Base-by-base conservation (phyloP, 2,113 vertebrate species). In the Cranoglanis bouderius region DNA sequence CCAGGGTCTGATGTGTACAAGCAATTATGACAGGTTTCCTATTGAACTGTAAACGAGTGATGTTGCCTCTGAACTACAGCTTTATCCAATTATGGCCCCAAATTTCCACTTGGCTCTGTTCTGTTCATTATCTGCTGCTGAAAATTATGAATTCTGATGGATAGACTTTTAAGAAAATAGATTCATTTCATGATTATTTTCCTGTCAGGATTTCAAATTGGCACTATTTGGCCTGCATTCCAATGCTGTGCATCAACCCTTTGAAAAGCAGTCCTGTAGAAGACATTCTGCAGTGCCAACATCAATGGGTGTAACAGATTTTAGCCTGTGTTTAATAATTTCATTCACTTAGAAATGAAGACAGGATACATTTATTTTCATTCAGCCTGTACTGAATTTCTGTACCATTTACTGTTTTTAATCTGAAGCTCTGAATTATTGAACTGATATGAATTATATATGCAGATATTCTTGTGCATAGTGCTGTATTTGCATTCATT, bases 1-100 rank as follows among this genome's bases (percentile, higher is more conserved):
- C 91, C 91, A 93, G 93, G 92, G 65, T 96, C 95, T 94, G 94
- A 95, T 96, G 94, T 94, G 92, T 94, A 94, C 95, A 95, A 95
- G 96, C 95, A 95, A 94, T 94, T 96, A 96, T 96, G 96, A 96
- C 95, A 96, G 96, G 95, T 94, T 96, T 96, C 95, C 96, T 96
- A 96, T 96, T 96, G 96, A 97, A 96, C 96, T 96, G 95, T 95
- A 94, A 96, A 95, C 0, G 84, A 94, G 93, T 93, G 94, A 95
- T 94, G 93, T 93, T 96, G 94, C 91, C 93, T 94, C 92, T 92
- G 93, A 96, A 95, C 93, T 96, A 94, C 94, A 91, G 93, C 92
- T 95, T 96, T 95, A 95, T 96, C 95, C 95, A 95, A 96, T 97
- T 96, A 96, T 91, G 94, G 93, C 93, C 87, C 89, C 84, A 59